Evolutionary conservation across 2,113 vertebrate genomes (phyloP), one percentile per base, ranked within the genome.

Genomic region (Phoxinus phoxinus): DNA sequence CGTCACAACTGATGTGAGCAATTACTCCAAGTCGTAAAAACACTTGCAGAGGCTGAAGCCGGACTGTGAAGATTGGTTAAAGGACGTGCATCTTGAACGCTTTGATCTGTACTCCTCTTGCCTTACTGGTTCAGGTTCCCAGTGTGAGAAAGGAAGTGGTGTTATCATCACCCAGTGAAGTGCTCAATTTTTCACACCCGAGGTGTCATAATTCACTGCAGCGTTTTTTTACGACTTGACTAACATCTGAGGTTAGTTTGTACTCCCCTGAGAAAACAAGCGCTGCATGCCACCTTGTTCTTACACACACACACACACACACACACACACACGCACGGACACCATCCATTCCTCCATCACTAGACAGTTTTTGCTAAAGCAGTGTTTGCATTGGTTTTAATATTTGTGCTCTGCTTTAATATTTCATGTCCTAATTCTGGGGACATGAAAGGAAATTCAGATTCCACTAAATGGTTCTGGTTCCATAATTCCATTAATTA

Each of bases 171-270:
- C 74, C 84, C 76, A 81, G 65, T 72, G 30, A 86, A 81, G 77
- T 86, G 77, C 84, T 80, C 78, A 58, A 48, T 86, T 51, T 67
- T 86, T 83, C 81, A 83, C 81, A 83, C 81, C 81, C 8, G 32
- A 83, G 67, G 83, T 81, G 83, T 85, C 58, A 61, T 89, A 86
- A 84, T 86, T 51, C 67, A 63, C 76, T 77, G 27, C 84, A 44
- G 76, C 32, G 27, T 83, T 79, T 84, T 80, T 87, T 87, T 75
- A 87, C 48, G 72, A 77, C 69, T 86, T 69, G 81, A 82, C 73
- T 84, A 82, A 77, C 84, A 77, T 87, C 76, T 72, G 84, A 81
- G 69, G 67, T 83, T 86, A 72, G 72, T 83, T 85, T 73, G 56
- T 77, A 63, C 69, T 46, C 61, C 71, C 53, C 32, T n/a, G 81